Evolutionary conservation across 2,797 vertebrate genomes (phyloP), one percentile per base, ranked within the genome.

Genomic region (Crocidura indochinensis): DNA sequence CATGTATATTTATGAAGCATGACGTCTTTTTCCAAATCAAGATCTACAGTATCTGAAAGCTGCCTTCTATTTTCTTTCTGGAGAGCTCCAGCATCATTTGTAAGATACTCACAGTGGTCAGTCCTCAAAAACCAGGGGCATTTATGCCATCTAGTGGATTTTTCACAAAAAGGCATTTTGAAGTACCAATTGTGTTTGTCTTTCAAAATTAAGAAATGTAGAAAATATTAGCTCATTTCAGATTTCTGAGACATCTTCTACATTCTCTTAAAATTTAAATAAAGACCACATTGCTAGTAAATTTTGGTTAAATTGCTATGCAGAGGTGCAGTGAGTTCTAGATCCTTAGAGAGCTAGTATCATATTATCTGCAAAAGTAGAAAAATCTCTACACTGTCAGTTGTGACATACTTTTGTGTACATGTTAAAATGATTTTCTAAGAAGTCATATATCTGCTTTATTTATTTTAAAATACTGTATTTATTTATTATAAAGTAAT

Each of bases 81-180:
- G 24, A 83, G 15, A 78, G 27, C n/a, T 17, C 0, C 6, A 69
- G 8, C 31, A 15, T 53, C 29, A 31, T 84, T 78, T 20, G 67
- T 6, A 10, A 4, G 65, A 74, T 67, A 26, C 60, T 46, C 68
- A 56, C 22, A 68, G 24, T 49, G 14, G 51, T 15, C 11, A 56
- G 53, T 38, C 92, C 67, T 53, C 65, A 2, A 0, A 53, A 92
- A 94, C 85, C 22, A 88, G 65, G 49, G 0, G 12, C 89, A 51
- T 10, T 92, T 83, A 47, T 82, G 22, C 80, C 38, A 91, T 82
- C 65, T 95, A 22, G n/a, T 95, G 31, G 79, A 56, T 27, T 74
- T 87, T 47, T 88, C 0, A 29, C 22, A 87, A 86, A 93, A 91
- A 87, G 90, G n/a, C 22, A 80, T 64, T 88, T 86, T 77, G 15